Conservation (phyloP, 2,113 vertebrate genomes). For the Myiozetetes cayanensis region DNA sequence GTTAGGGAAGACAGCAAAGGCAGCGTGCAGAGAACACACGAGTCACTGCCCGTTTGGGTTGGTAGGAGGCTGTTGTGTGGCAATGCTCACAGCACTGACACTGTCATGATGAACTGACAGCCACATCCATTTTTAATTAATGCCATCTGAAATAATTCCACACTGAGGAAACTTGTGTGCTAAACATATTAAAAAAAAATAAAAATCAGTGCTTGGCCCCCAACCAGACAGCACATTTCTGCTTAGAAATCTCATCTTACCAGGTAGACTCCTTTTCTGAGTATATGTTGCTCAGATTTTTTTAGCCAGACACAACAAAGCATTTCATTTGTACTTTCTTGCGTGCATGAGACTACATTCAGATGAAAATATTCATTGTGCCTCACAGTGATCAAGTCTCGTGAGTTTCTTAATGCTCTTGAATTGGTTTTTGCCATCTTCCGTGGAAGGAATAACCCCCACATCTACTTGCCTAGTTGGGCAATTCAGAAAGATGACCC, state of each 20-base stretch:
- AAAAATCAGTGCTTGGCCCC: background rate
- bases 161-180: background rate
- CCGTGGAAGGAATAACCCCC: background rate
- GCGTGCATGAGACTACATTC: background rate
- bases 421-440: background rate
- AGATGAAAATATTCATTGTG: background rate
- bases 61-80: background rate
- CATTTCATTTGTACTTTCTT: background rate
- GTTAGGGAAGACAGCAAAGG: background rate
- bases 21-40: background rate
- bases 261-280: background rate
- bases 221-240: background rate
- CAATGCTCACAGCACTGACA: background rate
- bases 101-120: background rate
- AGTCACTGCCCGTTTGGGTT: background rate
- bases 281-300: background rate
- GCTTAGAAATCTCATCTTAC: background rate
- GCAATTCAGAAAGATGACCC: slow-evolving; percentile 1
- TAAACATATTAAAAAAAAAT: background rate
- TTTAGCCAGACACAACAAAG: slow-evolving; percentile 9
- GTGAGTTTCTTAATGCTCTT: background rate
- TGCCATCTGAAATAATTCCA: slow-evolving; percentile 16
- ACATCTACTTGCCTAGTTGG: background rate
- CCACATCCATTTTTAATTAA: background rate
- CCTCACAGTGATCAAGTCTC: background rate